Evolutionary conservation across 2,888 invertebrate genomes (phyloP), one percentile per base, ranked within the genome.

Genomic region (Ophion slaviceki): DNA sequence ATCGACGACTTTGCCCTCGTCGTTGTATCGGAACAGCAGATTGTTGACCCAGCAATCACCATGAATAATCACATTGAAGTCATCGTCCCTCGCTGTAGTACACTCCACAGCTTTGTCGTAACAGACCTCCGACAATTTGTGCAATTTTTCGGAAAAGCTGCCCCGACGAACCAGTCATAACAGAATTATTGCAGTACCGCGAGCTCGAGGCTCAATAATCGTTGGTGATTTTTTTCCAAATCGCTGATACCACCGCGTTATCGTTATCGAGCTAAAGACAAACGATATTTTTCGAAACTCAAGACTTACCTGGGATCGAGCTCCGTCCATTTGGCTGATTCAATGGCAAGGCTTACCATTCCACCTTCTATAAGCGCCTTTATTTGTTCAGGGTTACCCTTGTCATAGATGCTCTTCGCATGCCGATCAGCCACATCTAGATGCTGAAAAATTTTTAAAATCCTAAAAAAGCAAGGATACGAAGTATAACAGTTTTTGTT

Each of bases 31-130:
- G 87, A 93, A 93, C 20, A 93, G 66, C 92, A 93, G 92, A 74
- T 93, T 93, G 71, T 93, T 93, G n/a, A 92, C 89, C 93, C 93
- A 93, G 32, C 83, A 89, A 62, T 93, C 93, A 1, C 93, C 93
- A 59, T 93, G 93, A 88, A 90, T 93, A 24, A 93, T 88, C 0
- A 92, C 93, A 47, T 90, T 91, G 86, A 93, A 93, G 7, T 92
- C 91, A 10, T 88, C 82, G 0, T 90, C 88, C 0, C 68, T 67
- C 0, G 45, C 20, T 0, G 36, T 57, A 0, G n/a, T 0, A 3
- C 20, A 62, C 8, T 88, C 61, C 2, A 47, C 4, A n/a, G 87
- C 88, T 20, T 84, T 88, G 0, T 81, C n/a, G 47, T 86, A 90
- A 0, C 88, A 2, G 0, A 40, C 40, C 0, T 89, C 86, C 0